Base-by-base conservation (phyloP, 1,140 invertebrate species). In the Zophobas morio region DNA sequence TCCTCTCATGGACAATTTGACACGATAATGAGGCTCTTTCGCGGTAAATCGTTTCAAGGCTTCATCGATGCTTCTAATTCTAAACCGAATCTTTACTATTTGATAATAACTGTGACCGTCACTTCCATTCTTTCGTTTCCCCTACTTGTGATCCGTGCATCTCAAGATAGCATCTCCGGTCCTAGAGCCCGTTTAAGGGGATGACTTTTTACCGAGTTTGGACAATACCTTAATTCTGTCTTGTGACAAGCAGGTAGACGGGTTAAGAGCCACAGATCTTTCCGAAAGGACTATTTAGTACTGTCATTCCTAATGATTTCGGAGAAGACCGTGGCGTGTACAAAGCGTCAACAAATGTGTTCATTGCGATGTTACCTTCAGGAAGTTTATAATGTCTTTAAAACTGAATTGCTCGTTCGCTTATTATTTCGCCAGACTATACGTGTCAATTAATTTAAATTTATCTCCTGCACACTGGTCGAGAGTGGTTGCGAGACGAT, bases 391-490 rank as follows among this genome's bases (percentile, higher is more conserved):
- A 63, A 63, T 63, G 57, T 63, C 57, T 63, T 63, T 39, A 63
- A 39, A 39, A 63, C 35, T 39, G 57, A 63, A 63, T 36, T 63
- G 57, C 35, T 63, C 5, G 57, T 63, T 63, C 57, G 57, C 57
- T 63, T 63, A 63, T 63, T 63, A 63, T 63, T 63, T 63, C 57
- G 57, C 57, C 57, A 63, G 57, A 63, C 57, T 63, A 63, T 63
- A 63, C 57, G 57, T 63, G 57, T 63, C 57, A 63, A 63, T 63
- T 63, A 63, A 63, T 63, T 63, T 63, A 63, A 63, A 63, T 63
- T 63, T 63, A 63, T 63, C 33, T 63, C n/a, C 57, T 39, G 57
- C 37, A 39, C 6, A 63, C 57, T 37, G 57, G 57, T 36, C 35
- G 57, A 51, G 49, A 51, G 49, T 51, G 49, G 49, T 51, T 51